Base-by-base conservation (phyloP, 2,888 invertebrate species). In the Acleris cristana region DNA sequence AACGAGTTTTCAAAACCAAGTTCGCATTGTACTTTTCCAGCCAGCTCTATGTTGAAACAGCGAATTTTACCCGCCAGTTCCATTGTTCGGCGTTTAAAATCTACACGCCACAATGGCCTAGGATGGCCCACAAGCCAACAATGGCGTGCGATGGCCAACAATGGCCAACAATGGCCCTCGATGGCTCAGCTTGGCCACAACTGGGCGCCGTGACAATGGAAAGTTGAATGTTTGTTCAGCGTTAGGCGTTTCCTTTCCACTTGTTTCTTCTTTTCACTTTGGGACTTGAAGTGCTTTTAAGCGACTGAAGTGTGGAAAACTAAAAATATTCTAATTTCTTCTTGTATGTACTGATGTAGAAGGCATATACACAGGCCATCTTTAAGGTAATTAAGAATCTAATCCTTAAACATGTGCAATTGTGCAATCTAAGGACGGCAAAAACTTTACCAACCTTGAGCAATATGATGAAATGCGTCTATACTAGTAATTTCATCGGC, bases 31-130 rank as follows among this genome's bases (percentile, higher is more conserved):
- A 30, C 55, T 56, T 61, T 65, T 56, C 57, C 65, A 54, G 49
- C 55, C 10, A 51, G 45, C 60, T 45, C 55, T 34, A 61, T 62
- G 66, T 66, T 61, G 65, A 49, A 56, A 57, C 61, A 45, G 45
- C 65, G 66, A 62, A 61, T 66, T 61, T 66, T 52, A 60, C 40
- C 61, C 66, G 45, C 61, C 45, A 64, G 54, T 45, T 48, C 60
- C 45, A 66, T 66, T 66, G 66, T 66, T 12, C 61, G 52, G 34
- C 66, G 61, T 57, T 66, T 66, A 66, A 66, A 61, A 62, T 62
- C 66, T 51, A 54, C 65, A 56, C 65, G 19, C 14, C 59, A 60
- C 65, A 65, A 65, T 65, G 55, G 65, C 14, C 65, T 12, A 44
- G 30, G 65, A 40, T 54, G 55, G 55, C 19, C 59, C 54, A 55